Evolutionary conservation across 2,113 vertebrate genomes (phyloP), one percentile per base, ranked within the genome.

Genomic region (Dromas ardeola): DNA sequence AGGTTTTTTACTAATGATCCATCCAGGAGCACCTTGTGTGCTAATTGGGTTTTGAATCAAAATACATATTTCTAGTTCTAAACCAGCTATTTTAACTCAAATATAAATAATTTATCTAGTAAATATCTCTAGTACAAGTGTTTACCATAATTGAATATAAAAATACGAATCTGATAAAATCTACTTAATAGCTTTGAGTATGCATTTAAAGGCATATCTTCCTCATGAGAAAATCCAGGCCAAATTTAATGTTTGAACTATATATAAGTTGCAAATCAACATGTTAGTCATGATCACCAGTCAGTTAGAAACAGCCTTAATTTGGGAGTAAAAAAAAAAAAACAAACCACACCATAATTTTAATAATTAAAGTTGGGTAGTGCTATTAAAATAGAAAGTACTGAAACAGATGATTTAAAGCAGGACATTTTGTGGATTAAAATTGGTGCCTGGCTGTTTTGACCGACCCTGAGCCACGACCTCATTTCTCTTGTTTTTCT

Each of bases 401-500:
- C 27, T 49, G 43, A 66, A 92, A 30, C 10, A 40, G 40, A 26
- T 91, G 9, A 70, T 70, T 62, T 86, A 81, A 81, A 73, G 74
- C 63, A 42, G 58, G 10, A 6, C 21, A 40, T 90, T 92, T 55
- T 76, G 43, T 76, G 29, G 86, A 4, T 78, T 90, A 63, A 81
- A 73, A 40, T 56, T 72, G 25, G 7, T 90, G 43, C 49, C 58
- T 94, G 49, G 36, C 53, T 94, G 47, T 10, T 0, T 15, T 88
- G 86, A 76, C 66, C 27, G 40, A 90, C 53, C 53, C 42, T 36
- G 66, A 93, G 42, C 49, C 86, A 73, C 52, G 21, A 61, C 71
- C 74, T 80, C 32, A 61, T 83, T 95, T 88, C 29, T 88, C n/a
- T 59, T 78, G 63, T 17, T 93, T 83, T 95, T 92, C 61, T 83